Evolutionary conservation across 1,140 invertebrate genomes (phyloP), one percentile per base, ranked within the genome.

Genomic region (Periplaneta americana): DNA sequence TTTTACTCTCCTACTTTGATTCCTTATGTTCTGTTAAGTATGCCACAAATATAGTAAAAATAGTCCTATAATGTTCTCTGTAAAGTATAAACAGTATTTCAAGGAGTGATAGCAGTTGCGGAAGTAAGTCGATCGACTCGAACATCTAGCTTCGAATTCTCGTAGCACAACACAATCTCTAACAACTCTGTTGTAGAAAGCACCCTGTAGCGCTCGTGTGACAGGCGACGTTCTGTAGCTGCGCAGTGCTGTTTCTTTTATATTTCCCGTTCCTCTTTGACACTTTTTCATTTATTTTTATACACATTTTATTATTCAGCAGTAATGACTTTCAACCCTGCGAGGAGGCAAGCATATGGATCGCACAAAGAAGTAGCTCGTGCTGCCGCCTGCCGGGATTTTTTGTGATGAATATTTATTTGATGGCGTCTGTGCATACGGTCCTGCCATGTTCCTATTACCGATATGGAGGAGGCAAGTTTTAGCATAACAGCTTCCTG

Each of bases 381-480:
- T 34, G 77, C 34, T 37, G 35, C 34, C 75, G 75, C 34, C 75
- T 37, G 35, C 77, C 35, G 77, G 28, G 35, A 36, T 28, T 37
- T 48, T 78, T 78, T 78, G n/a, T 76, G 77, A 78, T 78, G 77
- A 78, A 78, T 78, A 78, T 78, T 78, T 78, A 78, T 78, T 78
- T 39, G 77, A 78, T 78, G 77, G 77, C 77, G 36, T 34, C 28
- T 78, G 35, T 37, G 77, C 77, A 28, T 48, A 32, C 28, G n/a
- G 36, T n/a, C 32, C 77, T 32, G 15, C 77, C 37, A n/a, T 28
- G 33, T 34, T 78, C 6, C 77, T 78, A 35, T 78, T 33, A 33
- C 75, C 75, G 28, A 13, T 32, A 37, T 37, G 39, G 28, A 17
- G 28, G 39, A 48, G 18, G 28, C 34, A 9, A 37, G 39, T 28